These are phyloP conservation scores for Horisme vitalbata DNA, from an alignment of 2,888 invertebrate genomes.

Conservation along the genomic window DNA sequence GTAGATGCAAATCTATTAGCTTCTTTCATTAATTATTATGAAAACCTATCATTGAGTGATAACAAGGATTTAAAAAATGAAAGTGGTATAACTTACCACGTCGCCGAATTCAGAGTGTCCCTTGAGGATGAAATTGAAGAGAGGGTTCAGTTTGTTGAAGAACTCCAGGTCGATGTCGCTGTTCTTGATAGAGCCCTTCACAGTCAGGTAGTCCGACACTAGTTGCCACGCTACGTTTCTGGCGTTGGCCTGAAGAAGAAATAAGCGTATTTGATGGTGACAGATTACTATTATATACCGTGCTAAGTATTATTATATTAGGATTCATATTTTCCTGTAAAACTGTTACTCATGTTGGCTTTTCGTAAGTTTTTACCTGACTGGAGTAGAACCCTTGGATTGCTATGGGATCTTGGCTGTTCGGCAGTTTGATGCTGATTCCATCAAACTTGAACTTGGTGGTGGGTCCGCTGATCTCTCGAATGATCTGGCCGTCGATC, in stretches of 20 bases:
- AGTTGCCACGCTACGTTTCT: slow-evolving; percentile 72
- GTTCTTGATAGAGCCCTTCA: slow-evolving; percentile 70
- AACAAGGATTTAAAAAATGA: not conserved
- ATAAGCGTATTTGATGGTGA: not conserved
- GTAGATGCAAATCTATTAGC: too few relatives aligned
- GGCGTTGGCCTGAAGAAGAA: slow-evolving; percentile 39
- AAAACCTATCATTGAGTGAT: too few relatives aligned
- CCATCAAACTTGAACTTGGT: slow-evolving; percentile 83
- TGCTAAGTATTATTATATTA: too few relatives aligned
- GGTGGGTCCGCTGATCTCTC: slow-evolving; percentile 56
- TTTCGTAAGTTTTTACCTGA: slow-evolving; percentile 23
- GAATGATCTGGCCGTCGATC: slow-evolving; percentile 77
- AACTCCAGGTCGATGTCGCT: slow-evolving; percentile 75
- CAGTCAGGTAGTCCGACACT: slow-evolving; percentile 73
- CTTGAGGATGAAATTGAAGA: slow-evolving; percentile 83
- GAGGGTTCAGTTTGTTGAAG: slow-evolving; percentile 83
- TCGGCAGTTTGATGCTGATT: slow-evolving; percentile 69
- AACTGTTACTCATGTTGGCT: too few relatives aligned
- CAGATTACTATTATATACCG: too few relatives aligned
- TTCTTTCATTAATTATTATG: too few relatives aligned
- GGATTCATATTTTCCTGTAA: too few relatives aligned
- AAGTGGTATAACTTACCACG: slow-evolving; percentile 51
- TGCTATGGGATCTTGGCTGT: slow-evolving; percentile 60
- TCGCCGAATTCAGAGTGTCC: slow-evolving; percentile 75
- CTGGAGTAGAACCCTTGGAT: slow-evolving; percentile 78